These are phyloP conservation scores for Zootoca vivipara DNA, from an alignment of 2,113 vertebrate genomes.

Conservation along the genomic window DNA sequence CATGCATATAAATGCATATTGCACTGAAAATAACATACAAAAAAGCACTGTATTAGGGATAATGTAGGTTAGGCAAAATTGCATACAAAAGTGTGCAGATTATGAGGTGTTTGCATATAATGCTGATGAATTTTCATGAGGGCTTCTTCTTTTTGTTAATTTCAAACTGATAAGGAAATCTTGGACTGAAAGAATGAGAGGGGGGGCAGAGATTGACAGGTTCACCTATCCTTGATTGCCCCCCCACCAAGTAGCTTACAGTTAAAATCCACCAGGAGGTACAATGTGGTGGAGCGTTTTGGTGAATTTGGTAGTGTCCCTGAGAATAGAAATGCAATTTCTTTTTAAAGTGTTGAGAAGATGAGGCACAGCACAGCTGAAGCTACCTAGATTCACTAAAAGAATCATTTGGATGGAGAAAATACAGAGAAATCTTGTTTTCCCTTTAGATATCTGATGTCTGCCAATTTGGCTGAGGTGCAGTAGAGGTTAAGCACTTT, in stretches of 20 bases:
- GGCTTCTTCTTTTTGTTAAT: too few relatives aligned
- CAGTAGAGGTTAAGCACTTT: not conserved
- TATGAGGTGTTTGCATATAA: too few relatives aligned
- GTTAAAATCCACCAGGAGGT: not conserved
- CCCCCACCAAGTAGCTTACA: not conserved
- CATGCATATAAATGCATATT: too few relatives aligned
- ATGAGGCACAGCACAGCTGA: not conserved
- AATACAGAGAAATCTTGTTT: too few relatives aligned
- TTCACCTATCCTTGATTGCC: not conserved
- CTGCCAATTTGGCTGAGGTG: not conserved
- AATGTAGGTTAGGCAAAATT: too few relatives aligned
- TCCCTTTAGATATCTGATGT: not conserved
- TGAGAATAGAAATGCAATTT: not conserved
- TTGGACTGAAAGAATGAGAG: too few relatives aligned
- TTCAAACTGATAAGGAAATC: too few relatives aligned
- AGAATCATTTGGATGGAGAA: not conserved
- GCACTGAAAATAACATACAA: too few relatives aligned
- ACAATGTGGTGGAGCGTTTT: not conserved
- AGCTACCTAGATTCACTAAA: not conserved
- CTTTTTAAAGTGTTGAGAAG: not conserved
- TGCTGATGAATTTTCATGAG: too few relatives aligned
- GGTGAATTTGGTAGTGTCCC: not conserved
- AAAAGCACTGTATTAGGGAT: too few relatives aligned
- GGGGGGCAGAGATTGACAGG: too few relatives aligned
- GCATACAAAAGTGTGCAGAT: too few relatives aligned